These are phyloP conservation scores for Hafferia zeledoni DNA, from an alignment of 2,797 vertebrate species.

Conservation along the genomic window DNA sequence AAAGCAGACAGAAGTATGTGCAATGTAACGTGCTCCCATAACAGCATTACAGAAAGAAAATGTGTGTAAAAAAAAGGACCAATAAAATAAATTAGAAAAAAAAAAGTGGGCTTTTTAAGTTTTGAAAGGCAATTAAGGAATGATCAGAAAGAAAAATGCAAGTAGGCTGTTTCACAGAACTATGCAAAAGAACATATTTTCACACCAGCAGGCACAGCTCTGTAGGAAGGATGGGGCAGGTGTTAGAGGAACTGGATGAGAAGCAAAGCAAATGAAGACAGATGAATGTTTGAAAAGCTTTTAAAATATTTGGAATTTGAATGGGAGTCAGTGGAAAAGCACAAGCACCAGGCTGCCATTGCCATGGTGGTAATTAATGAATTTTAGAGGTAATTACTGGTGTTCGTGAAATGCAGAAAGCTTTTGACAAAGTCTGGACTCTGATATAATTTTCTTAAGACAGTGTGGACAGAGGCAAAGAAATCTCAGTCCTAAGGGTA, in stretches of 20 bases:
- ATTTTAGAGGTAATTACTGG: background rate
- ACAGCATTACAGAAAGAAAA: background rate
- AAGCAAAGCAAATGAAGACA: slow-evolving; percentile 39
- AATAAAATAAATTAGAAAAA: background rate
- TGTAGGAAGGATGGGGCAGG: slow-evolving; percentile 42
- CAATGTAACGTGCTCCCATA: rapidly evolving
- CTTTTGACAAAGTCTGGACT: background rate
- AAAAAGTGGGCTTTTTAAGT: background rate
- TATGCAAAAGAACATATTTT: slow-evolving; percentile 38
- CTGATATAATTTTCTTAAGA: background rate
- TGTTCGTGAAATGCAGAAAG: background rate
- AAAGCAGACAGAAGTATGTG: background rate
- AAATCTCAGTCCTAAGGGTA: background rate
- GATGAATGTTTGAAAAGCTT: slow-evolving; percentile 45
- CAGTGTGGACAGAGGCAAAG: background rate
- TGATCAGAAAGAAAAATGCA: slow-evolving; percentile 1
- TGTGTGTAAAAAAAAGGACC: background rate
- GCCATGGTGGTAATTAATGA: background rate
- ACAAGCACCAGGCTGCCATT: background rate
- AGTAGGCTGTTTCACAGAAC: slow-evolving; percentile 21
- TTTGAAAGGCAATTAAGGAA: slow-evolving; percentile 23
- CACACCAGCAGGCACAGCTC: slow-evolving; percentile 36
- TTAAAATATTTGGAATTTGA: slow-evolving; percentile 37
- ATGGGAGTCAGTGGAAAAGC: background rate
- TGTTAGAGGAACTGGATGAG: slow-evolving; percentile 34